Evolutionary conservation across 1,140 invertebrate genomes (phyloP).

Genomic region (Drosophila athabasca): DNA sequence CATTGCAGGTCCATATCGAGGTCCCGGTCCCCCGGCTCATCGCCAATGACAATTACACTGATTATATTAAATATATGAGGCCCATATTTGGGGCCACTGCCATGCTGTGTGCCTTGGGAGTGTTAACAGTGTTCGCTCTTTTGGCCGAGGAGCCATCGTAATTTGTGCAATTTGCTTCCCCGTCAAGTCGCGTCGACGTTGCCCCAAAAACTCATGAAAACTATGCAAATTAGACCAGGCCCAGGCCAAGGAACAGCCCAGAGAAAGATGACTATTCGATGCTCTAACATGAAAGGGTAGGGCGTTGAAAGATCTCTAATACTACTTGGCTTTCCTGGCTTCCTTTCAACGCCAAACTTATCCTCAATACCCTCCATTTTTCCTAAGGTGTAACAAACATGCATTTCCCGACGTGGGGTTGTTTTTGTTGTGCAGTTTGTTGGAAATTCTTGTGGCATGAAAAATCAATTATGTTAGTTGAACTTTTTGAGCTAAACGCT

Average conservation of each 20-base stretch:
- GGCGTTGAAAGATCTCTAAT: no score
- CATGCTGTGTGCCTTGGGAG: slow-evolving; percentile 41
- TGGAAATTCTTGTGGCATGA: slow-evolving; percentile 60
- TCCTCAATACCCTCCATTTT: slow-evolving; percentile 3
- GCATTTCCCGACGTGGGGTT: slow-evolving; percentile 28
- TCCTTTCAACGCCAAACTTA: no score
- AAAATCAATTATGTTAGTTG: slow-evolving; percentile 76
- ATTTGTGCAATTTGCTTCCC: slow-evolving; percentile 71
- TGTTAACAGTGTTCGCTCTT: slow-evolving; percentile 61
- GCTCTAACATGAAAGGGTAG: no score
- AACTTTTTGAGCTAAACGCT: slow-evolving; percentile 71
- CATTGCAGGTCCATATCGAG: slow-evolving; percentile 36
- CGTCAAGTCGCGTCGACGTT: slow-evolving; percentile 30
- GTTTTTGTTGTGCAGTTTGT: slow-evolving; percentile 36
- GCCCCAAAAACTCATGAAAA: slow-evolving; percentile 29
- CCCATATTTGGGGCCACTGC: slow-evolving; percentile 62
- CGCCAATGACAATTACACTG: slow-evolving; percentile 76
- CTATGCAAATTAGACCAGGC: slow-evolving; percentile 64
- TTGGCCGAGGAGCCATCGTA: slow-evolving; percentile 21
- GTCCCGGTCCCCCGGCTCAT: slow-evolving; percentile 57
- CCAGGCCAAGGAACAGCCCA: no score
- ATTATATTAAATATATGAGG: slow-evolving; percentile 78
- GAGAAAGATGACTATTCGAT: no score
- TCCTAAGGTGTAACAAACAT: slow-evolving; percentile 17
- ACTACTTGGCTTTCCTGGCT: no score